Percentiles rank a stretch among this genome's conserved stretches.
phyloP scores from a whole-genome alignment of 92 coral and sea anemone genomes.

The Epizoanthus stellaris region DNA sequence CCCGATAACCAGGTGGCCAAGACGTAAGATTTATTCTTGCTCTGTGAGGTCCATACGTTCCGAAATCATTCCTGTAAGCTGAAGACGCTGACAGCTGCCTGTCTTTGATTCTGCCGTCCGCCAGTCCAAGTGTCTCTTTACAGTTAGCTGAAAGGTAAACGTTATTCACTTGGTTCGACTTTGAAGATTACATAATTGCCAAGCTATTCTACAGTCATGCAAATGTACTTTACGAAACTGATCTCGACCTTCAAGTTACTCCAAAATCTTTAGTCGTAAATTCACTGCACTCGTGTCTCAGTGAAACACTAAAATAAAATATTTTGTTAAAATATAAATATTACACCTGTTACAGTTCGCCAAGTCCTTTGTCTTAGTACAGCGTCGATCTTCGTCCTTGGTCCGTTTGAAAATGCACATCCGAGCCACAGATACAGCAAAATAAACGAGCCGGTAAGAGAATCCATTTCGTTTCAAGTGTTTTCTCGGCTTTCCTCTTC shows the following conservation, averaged over 20 bases:
- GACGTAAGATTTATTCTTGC: slow-evolving; percentile 76
- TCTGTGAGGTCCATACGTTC: slow-evolving; percentile 83
- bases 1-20: slow-evolving; percentile 86
- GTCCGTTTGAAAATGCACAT: neutral
- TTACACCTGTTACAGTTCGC: slow-evolving; percentile 26
- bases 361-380: neutral
- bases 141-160: slow-evolving; percentile 69
- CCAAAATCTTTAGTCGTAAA: neutral
- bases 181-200: too few species aligned
- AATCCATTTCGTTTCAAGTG: neutral
- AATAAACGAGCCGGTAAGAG: neutral
- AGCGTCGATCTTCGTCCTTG: neutral
- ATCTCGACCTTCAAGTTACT: neutral
- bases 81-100: slow-evolving; percentile 76
- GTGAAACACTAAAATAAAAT: neutral
- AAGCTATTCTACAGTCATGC: too few species aligned
- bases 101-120: slow-evolving; percentile 65
- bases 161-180: too few species aligned
- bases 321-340: neutral
- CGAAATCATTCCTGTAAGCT: slow-evolving; percentile 67
- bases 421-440: neutral
- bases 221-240: too few species aligned
- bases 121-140: slow-evolving; percentile 72
- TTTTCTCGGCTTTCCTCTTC: neutral
- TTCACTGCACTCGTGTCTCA: too few species aligned